phyloP scores from a whole-genome alignment of 2,797 vertebrate species.

The Myotis findleyi region DNA sequence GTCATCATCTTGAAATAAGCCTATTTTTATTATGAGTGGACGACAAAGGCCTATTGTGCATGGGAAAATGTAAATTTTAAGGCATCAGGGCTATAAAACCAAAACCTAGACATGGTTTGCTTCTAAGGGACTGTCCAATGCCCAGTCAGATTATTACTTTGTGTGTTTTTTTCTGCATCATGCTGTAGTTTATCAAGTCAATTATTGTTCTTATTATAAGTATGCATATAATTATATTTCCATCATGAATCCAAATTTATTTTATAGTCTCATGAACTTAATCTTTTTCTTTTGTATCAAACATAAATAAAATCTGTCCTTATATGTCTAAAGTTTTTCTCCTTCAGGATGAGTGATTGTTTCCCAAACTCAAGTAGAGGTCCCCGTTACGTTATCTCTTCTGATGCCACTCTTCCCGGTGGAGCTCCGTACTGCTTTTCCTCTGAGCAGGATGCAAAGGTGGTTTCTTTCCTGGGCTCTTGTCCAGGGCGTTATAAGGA shows the following conservation, averaged over 20 bases:
- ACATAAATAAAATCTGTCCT: neutral
- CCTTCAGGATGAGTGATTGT: neutral
- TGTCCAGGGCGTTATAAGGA: too few relatives aligned
- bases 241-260: neutral
- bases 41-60: neutral
- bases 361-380: neutral
- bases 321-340: neutral
- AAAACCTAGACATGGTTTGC: neutral
- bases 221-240: neutral
- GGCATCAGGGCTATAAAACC: neutral
- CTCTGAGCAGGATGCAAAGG: too few relatives aligned
- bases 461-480: too few relatives aligned
- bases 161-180: neutral
- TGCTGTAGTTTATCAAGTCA: neutral
- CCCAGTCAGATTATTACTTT: neutral
- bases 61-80: neutral
- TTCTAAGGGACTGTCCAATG: neutral
- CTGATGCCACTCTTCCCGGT: neutral
- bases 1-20: neutral
- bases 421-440: neutral
- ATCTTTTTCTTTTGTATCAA: neutral
- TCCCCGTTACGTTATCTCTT: neutral
- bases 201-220: neutral
- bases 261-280: neutral
- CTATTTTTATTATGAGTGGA: neutral